These are phyloP conservation scores for Aporophyla nigra DNA, from an alignment of 2,888 invertebrate genomes.

Conservation along the genomic window DNA sequence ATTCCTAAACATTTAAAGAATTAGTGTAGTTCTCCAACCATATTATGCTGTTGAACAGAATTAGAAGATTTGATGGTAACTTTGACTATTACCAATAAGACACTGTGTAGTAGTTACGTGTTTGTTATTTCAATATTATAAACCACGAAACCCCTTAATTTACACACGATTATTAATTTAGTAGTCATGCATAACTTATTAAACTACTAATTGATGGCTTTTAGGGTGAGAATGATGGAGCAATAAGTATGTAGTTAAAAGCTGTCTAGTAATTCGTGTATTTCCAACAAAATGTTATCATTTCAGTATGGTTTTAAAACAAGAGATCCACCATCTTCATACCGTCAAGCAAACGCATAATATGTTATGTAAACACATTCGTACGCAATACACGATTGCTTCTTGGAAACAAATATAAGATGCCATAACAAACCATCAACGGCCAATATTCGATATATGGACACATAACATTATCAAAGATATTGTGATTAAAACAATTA, in stretches of 20 bases:
- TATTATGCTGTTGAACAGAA: neutral
- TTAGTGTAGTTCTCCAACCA: neutral
- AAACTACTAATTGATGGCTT: neutral
- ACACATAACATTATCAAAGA: slow-evolving; percentile 28
- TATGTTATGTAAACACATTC: slow-evolving; percentile 45
- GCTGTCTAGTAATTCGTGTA: neutral
- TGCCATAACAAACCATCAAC: slow-evolving; percentile 27
- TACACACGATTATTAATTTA: neutral
- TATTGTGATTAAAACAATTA: slow-evolving; percentile 34
- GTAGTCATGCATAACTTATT: neutral
- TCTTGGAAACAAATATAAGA: slow-evolving; percentile 23
- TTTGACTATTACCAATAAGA: neutral
- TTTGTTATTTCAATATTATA: neutral
- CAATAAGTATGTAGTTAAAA: neutral
- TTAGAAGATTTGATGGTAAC: neutral
- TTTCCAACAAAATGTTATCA: slow-evolving; percentile 13
- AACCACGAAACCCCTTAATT: neutral
- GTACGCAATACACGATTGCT: slow-evolving; percentile 25
- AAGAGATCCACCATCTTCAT: slow-evolving; percentile 2
- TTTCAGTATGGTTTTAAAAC: neutral
- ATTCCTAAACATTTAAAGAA: slow-evolving; percentile 8
- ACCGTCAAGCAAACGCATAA: slow-evolving; percentile 23
- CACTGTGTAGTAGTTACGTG: neutral
- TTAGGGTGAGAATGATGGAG: neutral
- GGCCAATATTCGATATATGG: slow-evolving; percentile 26